Evolutionary conservation across 2,888 invertebrate species (phyloP).

Genomic region (Protonemura montana): DNA sequence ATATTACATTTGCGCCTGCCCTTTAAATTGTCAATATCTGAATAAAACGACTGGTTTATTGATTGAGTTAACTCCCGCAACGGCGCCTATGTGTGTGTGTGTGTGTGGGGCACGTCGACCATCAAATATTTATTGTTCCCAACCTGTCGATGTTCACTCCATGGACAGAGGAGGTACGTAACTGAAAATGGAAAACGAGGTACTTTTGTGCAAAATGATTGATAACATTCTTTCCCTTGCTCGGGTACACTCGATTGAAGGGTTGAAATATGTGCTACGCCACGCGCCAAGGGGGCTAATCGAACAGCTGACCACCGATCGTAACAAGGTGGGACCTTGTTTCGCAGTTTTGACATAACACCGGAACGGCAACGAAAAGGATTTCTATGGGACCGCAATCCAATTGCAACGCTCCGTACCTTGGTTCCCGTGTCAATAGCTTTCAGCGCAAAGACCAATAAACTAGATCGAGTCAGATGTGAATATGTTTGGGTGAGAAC

Average conservation of each 20-base stretch:
- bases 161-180: neutral
- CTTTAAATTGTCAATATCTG: constrained; percentile 17
- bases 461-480: neutral
- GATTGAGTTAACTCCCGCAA: constrained; percentile 16
- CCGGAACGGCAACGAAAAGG: no score
- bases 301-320: no score
- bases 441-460: neutral
- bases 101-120: neutral
- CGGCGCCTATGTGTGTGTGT: no score
- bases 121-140: constrained; percentile 26
- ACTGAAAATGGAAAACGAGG: neutral
- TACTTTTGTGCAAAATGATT: neutral
- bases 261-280: neutral
- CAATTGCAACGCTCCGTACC: no score
- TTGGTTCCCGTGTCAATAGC: neutral
- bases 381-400: no score
- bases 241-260: constrained; percentile 13
- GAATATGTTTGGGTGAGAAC: no score
- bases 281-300: neutral
- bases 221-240: neutral
- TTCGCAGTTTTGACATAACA: no score
- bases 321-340: no score
- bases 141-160: neutral
- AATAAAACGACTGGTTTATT: constrained; percentile 8
- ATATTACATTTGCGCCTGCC: neutral